Percentiles rank a stretch among this genome's conserved stretches.
These are phyloP conservation scores for Ips nitidus DNA, from an alignment of 1,140 invertebrate species.

Conservation along the genomic window DNA sequence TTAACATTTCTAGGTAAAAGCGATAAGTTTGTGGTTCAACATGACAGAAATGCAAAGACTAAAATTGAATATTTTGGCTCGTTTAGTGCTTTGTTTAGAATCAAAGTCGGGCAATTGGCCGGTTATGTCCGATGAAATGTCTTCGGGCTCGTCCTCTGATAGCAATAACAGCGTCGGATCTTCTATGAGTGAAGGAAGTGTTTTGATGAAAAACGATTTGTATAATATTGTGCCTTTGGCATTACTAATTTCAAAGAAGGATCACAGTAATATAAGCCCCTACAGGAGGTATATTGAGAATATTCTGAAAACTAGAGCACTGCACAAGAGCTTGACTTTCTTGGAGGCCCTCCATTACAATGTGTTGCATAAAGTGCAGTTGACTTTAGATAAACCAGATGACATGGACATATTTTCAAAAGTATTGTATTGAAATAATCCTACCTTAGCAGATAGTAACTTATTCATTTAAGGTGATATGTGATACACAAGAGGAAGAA, in stretches of 20 bases:
- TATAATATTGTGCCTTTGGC: constrained; percentile 52
- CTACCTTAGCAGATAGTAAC: background rate
- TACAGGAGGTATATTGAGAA: constrained; percentile 82
- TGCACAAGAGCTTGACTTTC: constrained; percentile 76
- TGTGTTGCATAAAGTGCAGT: constrained; percentile 67
- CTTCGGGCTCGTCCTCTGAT: constrained; percentile 39
- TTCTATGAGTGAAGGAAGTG: constrained; percentile 39
- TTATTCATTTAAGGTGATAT: constrained; percentile 15
- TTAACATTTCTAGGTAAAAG: constrained; percentile 56
- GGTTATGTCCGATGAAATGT: constrained; percentile 32
- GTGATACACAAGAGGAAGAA: constrained; percentile 48
- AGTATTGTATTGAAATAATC: constrained; percentile 13
- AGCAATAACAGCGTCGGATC: constrained; percentile 49
- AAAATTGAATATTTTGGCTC: constrained; percentile 76
- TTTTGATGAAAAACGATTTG: constrained; percentile 43
- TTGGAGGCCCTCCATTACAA: constrained; percentile 69
- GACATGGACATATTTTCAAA: constrained; percentile 44
- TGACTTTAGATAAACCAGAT: constrained; percentile 64
- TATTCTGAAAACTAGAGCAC: constrained; percentile 79
- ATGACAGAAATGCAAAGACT: constrained; percentile 81
- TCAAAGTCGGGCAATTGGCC: constrained; percentile 44
- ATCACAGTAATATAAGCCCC: constrained; percentile 51
- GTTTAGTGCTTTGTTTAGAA: constrained; percentile 64
- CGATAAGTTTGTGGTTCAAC: constrained; percentile 89
- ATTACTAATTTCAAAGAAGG: constrained; percentile 43